These are phyloP conservation scores for Chalcosyrphus nemorum DNA, from an alignment of 2,888 invertebrate species.

Conservation along the genomic window DNA sequence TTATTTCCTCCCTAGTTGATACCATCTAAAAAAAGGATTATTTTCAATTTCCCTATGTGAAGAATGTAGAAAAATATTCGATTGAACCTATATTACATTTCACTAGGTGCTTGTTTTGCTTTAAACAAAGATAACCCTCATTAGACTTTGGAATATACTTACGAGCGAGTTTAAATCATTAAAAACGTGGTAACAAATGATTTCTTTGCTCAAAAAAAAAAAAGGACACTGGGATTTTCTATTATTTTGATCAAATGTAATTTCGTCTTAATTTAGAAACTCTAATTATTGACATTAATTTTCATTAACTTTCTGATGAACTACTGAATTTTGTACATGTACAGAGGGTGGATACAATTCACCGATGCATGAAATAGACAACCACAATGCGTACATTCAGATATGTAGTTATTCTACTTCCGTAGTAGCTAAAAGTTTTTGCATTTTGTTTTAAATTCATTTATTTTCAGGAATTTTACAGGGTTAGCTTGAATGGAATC, in stretches of 20 bases:
- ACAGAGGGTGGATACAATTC: neutral
- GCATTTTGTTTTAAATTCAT: neutral
- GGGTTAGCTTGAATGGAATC: too few relatives aligned
- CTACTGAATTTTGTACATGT: neutral
- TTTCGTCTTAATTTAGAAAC: neutral
- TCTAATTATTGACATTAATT: neutral
- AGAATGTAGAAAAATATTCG: neutral
- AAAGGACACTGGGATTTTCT: neutral
- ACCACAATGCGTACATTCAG: neutral
- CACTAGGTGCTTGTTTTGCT: neutral
- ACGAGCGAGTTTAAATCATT: neutral
- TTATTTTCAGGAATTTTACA: neutral
- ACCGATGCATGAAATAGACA: neutral
- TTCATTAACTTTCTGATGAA: neutral
- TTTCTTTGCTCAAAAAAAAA: too few relatives aligned
- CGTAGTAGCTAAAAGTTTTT: neutral
- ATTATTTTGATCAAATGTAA: neutral
- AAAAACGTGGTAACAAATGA: neutral
- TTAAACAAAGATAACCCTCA: neutral
- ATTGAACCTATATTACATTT: conserved; percentile 22
- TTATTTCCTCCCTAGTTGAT: neutral
- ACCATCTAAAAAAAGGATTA: conserved; percentile 5
- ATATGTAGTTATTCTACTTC: neutral
- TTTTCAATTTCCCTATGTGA: neutral
- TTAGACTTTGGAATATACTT: neutral